Evolutionary conservation across 2,797 vertebrate species (phyloP), one percentile per base, ranked within the genome.

Genomic region (Xenops minutus): DNA sequence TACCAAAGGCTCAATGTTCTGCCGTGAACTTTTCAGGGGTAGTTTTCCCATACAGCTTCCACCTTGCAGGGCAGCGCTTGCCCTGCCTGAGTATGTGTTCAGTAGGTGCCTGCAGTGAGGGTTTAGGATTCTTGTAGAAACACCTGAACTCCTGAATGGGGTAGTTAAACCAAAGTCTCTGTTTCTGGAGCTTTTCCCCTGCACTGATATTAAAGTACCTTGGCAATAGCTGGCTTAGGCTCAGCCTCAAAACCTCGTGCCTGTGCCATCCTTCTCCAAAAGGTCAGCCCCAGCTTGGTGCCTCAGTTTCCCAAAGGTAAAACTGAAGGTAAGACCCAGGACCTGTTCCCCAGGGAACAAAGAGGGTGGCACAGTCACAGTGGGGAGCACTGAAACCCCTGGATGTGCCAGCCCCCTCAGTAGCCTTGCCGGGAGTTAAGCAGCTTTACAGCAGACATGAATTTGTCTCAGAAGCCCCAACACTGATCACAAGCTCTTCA

Each of bases 281-380:
- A 78, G 7, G 14, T 64, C 0, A 0, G 22, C 20, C 19, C 17
- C 22, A 51, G 36, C 23, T 15, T 55, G 41, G 8, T 49, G 26
- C 27, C 34, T 85, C 77, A 37, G 54, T 48, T 81, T 92, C 49
- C 62, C 36, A 11, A 14, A 8, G 29, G 26, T 52, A 34, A 67
- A 86, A 61, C 15, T 3, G 8, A 8, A 12, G 6, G 4, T 21
- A 32, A 71, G 20, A 44, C 17, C 20, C 27, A 7, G 54, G 27
- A n/a, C 27, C 46, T 36, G 51, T 12, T 59, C 12, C 48, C 22
- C 30, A 26, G 15, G 46, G 73, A 20, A 4, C 48, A 80, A 5
- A 4, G 56, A 80, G n/a, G 41, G 44, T 78, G 44, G 12, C 26
- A 68, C 49, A 51, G 27, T 39, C 21, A 39, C 49, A 14, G 7